A percentile compares a stretch with the other conserved stretches of the same genome.
Conservation (phyloP, 2,888 invertebrate genomes). For the Conistra vaccinii region DNA sequence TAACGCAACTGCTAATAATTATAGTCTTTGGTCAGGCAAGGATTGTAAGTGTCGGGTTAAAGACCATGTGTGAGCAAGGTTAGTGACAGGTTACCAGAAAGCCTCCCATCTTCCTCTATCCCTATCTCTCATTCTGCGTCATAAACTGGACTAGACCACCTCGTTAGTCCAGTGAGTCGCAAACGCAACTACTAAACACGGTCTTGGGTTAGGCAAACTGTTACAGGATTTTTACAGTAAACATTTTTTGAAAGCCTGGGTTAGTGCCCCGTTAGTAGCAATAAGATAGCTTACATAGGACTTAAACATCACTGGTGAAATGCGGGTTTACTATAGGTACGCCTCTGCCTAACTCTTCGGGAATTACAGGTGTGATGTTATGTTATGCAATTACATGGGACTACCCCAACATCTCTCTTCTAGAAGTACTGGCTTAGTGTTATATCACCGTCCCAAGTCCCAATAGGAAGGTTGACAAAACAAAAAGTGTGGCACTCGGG, state of each 20-base stretch:
- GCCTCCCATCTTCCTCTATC: neutral
- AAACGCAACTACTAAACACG: too few relatives aligned
- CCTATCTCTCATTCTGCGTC: neutral
- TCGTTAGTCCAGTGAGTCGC: too few relatives aligned
- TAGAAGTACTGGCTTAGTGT: neutral
- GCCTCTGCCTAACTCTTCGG: too few relatives aligned
- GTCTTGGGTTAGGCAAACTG: too few relatives aligned
- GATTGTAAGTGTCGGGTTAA: conserved; percentile 43
- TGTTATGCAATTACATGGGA: neutral
- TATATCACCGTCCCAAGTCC: neutral
- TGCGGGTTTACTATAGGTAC: too few relatives aligned
- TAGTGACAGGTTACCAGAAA: conserved; percentile 33
- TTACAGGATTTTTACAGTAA: too few relatives aligned
- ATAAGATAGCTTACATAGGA: neutral
- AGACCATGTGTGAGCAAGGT: conserved; percentile 12
- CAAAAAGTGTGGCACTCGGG: too few relatives aligned
- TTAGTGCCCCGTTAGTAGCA: neutral
- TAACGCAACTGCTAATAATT: too few relatives aligned
- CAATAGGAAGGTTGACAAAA: too few relatives aligned
- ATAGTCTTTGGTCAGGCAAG: neutral
- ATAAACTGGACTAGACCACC: neutral
- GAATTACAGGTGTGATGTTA: neutral
- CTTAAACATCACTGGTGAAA: too few relatives aligned
- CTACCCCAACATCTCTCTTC: neutral
- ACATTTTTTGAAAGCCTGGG: neutral